Evolutionary conservation across 2,113 vertebrate species (phyloP).

Genomic region (Macquaria australasica): DNA sequence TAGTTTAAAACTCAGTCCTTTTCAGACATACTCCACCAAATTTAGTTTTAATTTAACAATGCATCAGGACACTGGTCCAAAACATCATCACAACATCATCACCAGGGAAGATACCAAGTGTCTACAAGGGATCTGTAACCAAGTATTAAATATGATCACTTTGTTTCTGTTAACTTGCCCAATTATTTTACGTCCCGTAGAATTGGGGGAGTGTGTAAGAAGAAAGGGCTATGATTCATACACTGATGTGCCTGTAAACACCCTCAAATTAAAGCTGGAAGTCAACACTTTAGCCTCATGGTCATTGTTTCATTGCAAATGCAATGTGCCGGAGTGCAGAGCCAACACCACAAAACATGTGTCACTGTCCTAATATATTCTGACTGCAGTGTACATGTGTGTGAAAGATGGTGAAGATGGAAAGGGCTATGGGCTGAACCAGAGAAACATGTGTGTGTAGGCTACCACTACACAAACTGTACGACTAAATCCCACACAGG

Average conservation of each 20-base stretch:
- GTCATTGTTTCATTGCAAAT: constrained; percentile 17
- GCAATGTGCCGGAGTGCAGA: neutral
- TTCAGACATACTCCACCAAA: neutral
- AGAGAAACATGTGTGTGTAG: constrained; percentile 48
- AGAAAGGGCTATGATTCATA: neutral
- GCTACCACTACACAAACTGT: constrained; percentile 61
- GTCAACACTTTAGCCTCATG: neutral
- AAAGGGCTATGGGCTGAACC: constrained; percentile 31
- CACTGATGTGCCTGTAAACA: constrained; percentile 8
- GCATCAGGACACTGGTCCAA: neutral
- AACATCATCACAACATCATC: neutral
- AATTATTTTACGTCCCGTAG: neutral
- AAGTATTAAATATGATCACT: neutral
- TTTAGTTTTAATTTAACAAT: neutral
- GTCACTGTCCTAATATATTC: constrained; percentile 32
- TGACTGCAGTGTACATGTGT: constrained; percentile 41
- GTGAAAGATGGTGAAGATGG: constrained; percentile 54
- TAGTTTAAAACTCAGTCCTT: neutral
- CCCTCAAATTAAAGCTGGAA: neutral
- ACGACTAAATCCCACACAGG: constrained; percentile 71
- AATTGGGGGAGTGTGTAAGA: neutral
- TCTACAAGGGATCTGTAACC: neutral
- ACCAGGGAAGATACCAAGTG: neutral
- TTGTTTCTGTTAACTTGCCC: neutral
- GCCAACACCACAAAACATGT: constrained; percentile 41